These are phyloP conservation scores for Eriosoma lanigerum DNA, from an alignment of 1,140 invertebrate genomes.

Conservation along the genomic window DNA sequence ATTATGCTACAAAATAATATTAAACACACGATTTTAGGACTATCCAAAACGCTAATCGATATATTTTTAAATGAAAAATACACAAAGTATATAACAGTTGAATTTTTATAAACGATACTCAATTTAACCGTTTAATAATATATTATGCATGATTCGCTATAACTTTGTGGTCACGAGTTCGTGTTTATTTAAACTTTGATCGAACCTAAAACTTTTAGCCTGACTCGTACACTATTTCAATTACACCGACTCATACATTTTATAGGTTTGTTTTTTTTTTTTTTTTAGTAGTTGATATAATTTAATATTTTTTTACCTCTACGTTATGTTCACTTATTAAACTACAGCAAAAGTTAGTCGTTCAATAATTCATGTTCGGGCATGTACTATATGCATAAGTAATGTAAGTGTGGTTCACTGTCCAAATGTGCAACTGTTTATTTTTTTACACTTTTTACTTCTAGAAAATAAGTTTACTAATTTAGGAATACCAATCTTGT, in stretches of 20 bases:
- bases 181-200: slow-evolving; percentile 8
- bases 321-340: neutral
- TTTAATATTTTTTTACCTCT: neutral
- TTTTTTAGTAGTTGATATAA: no score
- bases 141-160: neutral
- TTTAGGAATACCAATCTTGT: no score
- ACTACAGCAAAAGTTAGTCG: neutral
- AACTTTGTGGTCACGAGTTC: slow-evolving; percentile 19
- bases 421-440: neutral
- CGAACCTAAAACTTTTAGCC: neutral
- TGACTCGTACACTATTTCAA: neutral
- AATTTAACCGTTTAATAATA: neutral
- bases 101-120: neutral
- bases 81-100: neutral
- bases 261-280: neutral
- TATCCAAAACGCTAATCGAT: neutral
- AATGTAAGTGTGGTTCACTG: neutral
- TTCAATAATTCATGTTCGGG: neutral
- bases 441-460: no score
- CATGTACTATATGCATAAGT: neutral
- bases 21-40: neutral
- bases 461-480: neutral
- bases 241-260: neutral
- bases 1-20: neutral
- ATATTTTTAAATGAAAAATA: neutral